These are phyloP conservation scores for Oncorhynchus mykiss DNA, from an alignment of 2,113 vertebrate genomes.

Conservation along the genomic window DNA sequence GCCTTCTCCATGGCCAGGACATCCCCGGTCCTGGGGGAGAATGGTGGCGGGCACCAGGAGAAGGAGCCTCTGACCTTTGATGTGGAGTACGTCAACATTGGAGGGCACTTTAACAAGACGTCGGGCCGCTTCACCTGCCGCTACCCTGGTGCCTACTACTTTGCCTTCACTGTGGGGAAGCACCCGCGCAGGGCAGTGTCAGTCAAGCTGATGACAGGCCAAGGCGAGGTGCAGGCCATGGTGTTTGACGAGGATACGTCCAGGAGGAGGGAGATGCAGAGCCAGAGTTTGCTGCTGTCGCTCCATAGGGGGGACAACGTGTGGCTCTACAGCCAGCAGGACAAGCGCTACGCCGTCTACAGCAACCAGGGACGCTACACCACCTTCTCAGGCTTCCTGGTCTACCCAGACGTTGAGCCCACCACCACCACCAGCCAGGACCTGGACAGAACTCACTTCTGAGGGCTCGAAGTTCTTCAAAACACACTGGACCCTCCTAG, in stretches of 20 bases:
- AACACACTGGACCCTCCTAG: background rate
- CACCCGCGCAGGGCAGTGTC: constrained; percentile 74
- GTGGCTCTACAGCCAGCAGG: constrained; percentile 80
- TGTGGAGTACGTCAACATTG: constrained; percentile 78
- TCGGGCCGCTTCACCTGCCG: constrained; percentile 73
- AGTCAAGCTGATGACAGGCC: constrained; percentile 77
- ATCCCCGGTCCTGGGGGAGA: constrained; percentile 65
- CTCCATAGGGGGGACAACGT: constrained; percentile 66
- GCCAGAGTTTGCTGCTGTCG: constrained; percentile 75
- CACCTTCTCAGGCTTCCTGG: constrained; percentile 78
- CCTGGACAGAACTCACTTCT: constrained; percentile 54
- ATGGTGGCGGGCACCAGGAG: constrained; percentile 23
- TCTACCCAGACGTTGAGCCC: constrained; percentile 65
- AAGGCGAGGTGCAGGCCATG: constrained; percentile 76
- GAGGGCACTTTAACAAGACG: constrained; percentile 74
- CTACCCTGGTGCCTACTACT: constrained; percentile 74
- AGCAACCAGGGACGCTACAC: constrained; percentile 81
- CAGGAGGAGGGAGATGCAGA: constrained; percentile 76
- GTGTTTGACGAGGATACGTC: constrained; percentile 78
- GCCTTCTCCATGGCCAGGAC: constrained; percentile 79
- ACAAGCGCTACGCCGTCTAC: constrained; percentile 75
- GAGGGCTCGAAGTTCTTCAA: constrained; percentile 5
- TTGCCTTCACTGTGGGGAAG: constrained; percentile 79
- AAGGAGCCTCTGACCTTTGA: constrained; percentile 74
- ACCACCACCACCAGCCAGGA: background rate